phyloP scores from a whole-genome alignment of 2,797 vertebrate species.

The Linurgus olivaceus region DNA sequence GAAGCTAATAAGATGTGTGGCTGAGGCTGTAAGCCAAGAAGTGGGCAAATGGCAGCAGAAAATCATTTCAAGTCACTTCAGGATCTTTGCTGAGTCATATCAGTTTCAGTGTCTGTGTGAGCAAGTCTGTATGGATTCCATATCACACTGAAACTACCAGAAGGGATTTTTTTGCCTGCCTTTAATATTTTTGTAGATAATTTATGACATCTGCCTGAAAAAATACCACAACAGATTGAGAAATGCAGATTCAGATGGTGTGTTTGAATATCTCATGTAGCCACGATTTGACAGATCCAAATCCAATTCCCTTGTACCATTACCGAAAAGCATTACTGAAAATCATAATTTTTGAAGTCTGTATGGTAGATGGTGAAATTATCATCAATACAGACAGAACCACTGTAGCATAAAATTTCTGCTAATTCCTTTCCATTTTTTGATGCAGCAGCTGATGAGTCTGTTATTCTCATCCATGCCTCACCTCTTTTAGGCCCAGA shows the following conservation, averaged over 20 bases:
- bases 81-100: slow-evolving; percentile 52
- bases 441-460: not conserved
- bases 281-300: slow-evolving; percentile 49
- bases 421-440: not conserved
- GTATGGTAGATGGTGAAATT: not conserved
- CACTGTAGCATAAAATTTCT: not conserved
- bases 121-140: slow-evolving; percentile 44
- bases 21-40: slow-evolving; percentile 16
- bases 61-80: slow-evolving; percentile 44
- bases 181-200: slow-evolving; percentile 66
- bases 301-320: not conserved
- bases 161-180: slow-evolving; percentile 38
- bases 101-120: slow-evolving; percentile 49
- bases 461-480: not conserved
- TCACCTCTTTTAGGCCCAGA: not conserved
- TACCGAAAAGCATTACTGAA: not conserved
- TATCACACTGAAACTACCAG: slow-evolving; percentile 30
- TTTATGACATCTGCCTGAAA: slow-evolving; percentile 67
- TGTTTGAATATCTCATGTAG: slow-evolving; percentile 38
- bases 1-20: slow-evolving; percentile 22
- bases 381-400: not conserved
- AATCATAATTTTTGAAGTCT: not conserved
- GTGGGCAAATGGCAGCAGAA: slow-evolving; percentile 50
- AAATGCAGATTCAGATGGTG: slow-evolving; percentile 41
- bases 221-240: slow-evolving; percentile 38